Base-by-base conservation (phyloP, 1,140 invertebrate species). In the Vanessa tameamea region DNA sequence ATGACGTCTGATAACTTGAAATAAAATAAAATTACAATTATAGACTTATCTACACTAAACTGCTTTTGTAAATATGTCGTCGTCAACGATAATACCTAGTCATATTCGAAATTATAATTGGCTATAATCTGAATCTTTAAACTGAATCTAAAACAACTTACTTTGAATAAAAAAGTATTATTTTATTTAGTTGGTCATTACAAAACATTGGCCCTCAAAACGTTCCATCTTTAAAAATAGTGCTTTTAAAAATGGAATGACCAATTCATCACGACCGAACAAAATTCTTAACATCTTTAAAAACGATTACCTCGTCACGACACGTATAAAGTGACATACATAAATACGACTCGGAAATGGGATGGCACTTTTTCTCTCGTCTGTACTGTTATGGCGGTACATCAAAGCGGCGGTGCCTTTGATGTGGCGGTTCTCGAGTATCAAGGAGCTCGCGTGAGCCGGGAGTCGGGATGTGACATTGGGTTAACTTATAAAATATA, bases 331-430 rank as follows among this genome's bases (percentile, higher is more conserved):
- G 66, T 68, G 67, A 59, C 37, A 69, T 11, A 11, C 67, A 59
- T 64, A 64, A 72, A 57, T 64, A 53, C 51, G n/a, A 51, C 11
- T 55, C 26, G 50, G 31, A 15, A 72, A 64, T n/a, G 50, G 26
- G 26, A 53, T 37, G 66, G 26, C 76, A 67, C 61, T 78, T 78
- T 75, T 78, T 75, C 59, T 47, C 67, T 64, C 67, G 48, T 47
- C 72, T 47, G 72, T 73, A 70, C 68, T 55, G 69, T 69, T 57
- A 69, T 55, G 64, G 77, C 79, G 77, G 74, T 72, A 73, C 76
- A 70, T 77, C 77, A 79, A 81, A 79, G 73, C 64, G 64, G 75
- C 79, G 77, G 69, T 71, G 43, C 67, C 77, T 78, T 75, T 77
- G 77, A 75, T 66, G 48, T 64, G 15, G 72, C 64, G 72, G 71